Evolutionary conservation across 1,140 invertebrate genomes (phyloP).

Genomic region (Halesus radiatus): DNA sequence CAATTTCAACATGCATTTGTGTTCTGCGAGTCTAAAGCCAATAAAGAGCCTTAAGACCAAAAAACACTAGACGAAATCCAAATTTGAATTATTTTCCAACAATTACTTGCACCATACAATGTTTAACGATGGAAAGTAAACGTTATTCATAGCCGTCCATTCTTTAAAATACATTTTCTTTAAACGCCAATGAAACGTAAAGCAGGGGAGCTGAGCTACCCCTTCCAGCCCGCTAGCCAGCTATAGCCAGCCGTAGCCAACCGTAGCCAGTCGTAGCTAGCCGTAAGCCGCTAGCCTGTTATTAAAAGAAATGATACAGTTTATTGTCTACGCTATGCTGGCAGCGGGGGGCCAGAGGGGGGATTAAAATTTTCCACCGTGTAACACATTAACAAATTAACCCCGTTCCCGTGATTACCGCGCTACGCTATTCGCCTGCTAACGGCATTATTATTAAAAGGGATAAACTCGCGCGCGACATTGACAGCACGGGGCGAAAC

Average conservation of each 20-base stretch:
- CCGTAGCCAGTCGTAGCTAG: no score
- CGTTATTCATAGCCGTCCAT: no score
- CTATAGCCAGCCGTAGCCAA: not conserved
- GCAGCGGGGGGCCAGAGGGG: not conserved
- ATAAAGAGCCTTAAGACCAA: no score
- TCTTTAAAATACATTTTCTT: not conserved
- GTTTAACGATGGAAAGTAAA: no score
- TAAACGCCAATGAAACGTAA: slow-evolving; percentile 25
- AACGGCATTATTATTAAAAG: slow-evolving; percentile 46
- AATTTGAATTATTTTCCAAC: no score
- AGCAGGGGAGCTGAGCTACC: not conserved
- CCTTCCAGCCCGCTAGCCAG: not conserved
- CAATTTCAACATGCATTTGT: no score
- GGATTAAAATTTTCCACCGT: slow-evolving; percentile 40
- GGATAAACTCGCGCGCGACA: slow-evolving; percentile 25
- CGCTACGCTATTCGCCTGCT: slow-evolving; percentile 32
- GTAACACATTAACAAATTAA: slow-evolving; percentile 54
- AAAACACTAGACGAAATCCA: no score
- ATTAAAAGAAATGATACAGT: slow-evolving; percentile 46
- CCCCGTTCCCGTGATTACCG: slow-evolving; percentile 38
- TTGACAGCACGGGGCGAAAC: not conserved
- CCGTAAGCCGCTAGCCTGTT: slow-evolving; percentile 11
- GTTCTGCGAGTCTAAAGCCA: no score
- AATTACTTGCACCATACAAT: no score
- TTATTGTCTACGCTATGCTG: slow-evolving; percentile 32